A percentile compares a stretch with the other conserved stretches of the same genome.
Evolutionary conservation across 2,888 invertebrate species (phyloP).

Genomic region (Epinotia demarniana): DNA sequence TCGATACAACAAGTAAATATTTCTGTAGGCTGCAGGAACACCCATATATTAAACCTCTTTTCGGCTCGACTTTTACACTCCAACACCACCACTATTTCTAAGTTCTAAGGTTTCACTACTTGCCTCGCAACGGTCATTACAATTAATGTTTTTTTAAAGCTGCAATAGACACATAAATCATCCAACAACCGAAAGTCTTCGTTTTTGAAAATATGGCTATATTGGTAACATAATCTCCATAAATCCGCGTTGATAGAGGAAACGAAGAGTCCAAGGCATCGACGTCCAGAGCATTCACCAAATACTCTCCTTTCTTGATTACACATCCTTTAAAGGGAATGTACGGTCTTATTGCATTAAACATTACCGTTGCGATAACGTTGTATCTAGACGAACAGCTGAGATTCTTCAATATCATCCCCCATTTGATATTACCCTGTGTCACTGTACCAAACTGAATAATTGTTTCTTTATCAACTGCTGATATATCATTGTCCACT

Average conservation of each 20-base stretch:
- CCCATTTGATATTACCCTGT: background rate
- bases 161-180: background rate
- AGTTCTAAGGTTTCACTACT: too few relatives aligned
- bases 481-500: background rate
- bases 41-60: too few relatives aligned
- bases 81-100: too few relatives aligned
- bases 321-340: background rate
- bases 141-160: background rate
- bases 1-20: too few relatives aligned
- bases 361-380: background rate
- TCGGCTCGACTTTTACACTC: too few relatives aligned
- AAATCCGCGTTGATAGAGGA: background rate
- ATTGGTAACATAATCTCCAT: background rate
- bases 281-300: background rate
- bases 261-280: background rate
- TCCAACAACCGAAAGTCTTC: background rate
- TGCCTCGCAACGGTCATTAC: background rate
- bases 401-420: slow-evolving; percentile 7
- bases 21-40: too few relatives aligned
- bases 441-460: background rate
- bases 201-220: background rate
- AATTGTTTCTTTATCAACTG: background rate
- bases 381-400: background rate
- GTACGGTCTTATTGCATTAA: background rate
- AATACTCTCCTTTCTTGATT: slow-evolving; percentile 10